A percentile compares a stretch with the other conserved stretches of the same genome.
These are phyloP conservation scores for Botia kubotai DNA, from an alignment of 2,797 vertebrate genomes.

Conservation along the genomic window DNA sequence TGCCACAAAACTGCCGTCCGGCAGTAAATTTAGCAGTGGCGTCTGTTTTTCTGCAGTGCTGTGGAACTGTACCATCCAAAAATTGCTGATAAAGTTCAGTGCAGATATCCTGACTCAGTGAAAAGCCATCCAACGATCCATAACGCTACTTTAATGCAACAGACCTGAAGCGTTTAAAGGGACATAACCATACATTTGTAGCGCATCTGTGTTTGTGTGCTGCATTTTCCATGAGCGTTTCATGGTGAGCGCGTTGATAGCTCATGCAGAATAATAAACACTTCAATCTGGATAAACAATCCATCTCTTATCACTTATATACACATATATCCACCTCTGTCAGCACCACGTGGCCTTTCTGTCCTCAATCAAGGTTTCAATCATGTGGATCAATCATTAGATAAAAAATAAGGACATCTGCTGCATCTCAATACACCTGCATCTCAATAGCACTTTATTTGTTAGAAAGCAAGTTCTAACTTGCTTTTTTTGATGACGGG, in stretches of 20 bases:
- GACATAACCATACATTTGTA: background rate
- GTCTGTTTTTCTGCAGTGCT: constrained; percentile 46
- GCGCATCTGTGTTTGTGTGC: background rate
- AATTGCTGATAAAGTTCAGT: constrained; percentile 46
- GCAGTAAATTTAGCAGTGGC: constrained; percentile 45
- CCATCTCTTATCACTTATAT: constrained; percentile 3
- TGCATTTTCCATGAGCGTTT: constrained; percentile 9
- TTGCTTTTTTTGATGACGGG: constrained; percentile 33
- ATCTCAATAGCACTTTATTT: no score
- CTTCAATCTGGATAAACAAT: constrained; percentile 19
- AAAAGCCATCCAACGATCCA: constrained; percentile 32
- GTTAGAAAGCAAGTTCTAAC: constrained; percentile 6
- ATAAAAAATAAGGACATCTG: background rate
- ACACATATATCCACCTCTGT: background rate
- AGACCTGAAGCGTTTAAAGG: background rate
- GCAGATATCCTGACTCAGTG: constrained; percentile 24
- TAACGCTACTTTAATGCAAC: constrained; percentile 34
- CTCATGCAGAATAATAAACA: constrained; percentile 37
- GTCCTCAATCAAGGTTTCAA: background rate
- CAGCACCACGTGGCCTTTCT: background rate
- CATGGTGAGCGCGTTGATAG: background rate
- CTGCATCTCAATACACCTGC: background rate
- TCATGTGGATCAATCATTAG: background rate
- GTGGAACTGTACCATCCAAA: constrained; percentile 7
- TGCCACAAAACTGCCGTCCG: constrained; percentile 29